These are phyloP conservation scores for Paralichthys olivaceus DNA, from an alignment of 2,113 vertebrate genomes.

Conservation along the genomic window DNA sequence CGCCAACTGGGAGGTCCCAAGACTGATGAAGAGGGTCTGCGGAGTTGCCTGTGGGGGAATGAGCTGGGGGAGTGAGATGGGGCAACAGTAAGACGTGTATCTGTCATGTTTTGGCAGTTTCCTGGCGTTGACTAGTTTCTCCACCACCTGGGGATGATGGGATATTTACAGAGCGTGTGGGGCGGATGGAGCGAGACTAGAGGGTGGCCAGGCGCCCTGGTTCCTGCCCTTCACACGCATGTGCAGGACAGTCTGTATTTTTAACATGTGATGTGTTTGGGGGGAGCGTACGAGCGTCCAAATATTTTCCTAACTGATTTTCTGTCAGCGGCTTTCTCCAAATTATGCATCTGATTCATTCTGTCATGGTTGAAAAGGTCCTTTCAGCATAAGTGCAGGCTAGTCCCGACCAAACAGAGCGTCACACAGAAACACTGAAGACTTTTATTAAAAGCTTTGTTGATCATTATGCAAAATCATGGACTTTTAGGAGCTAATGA, in stretches of 20 bases:
- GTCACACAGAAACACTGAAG: slow-evolving; percentile 33
- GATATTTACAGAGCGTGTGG: slow-evolving; percentile 68
- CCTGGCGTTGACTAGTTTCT: slow-evolving; percentile 53
- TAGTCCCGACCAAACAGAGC: slow-evolving; percentile 16
- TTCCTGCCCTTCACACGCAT: slow-evolving; percentile 43
- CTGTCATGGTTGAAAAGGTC: slow-evolving; percentile 73
- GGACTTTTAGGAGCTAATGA: background rate
- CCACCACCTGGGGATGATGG: slow-evolving; percentile 55
- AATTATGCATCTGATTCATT: slow-evolving; percentile 76
- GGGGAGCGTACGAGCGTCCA: slow-evolving; percentile 50
- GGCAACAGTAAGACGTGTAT: slow-evolving; percentile 45
- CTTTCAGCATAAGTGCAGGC: slow-evolving; percentile 61
- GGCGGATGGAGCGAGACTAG: slow-evolving; percentile 46
- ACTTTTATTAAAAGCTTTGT: background rate
- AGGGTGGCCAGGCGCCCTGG: slow-evolving; percentile 33
- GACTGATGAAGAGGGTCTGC: slow-evolving; percentile 2
- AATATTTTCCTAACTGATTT: slow-evolving; percentile 80
- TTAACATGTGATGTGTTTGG: slow-evolving; percentile 69
- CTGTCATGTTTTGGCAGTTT: slow-evolving; percentile 57
- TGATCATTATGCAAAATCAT: slow-evolving; percentile 3
- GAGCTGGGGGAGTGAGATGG: background rate
- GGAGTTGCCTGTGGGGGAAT: background rate
- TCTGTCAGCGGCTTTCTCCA: slow-evolving; percentile 77
- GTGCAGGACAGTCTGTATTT: slow-evolving; percentile 66
- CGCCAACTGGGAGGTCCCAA: background rate